phyloP scores from a whole-genome alignment of 2,888 invertebrate genomes.

The Nysson spinosus region DNA sequence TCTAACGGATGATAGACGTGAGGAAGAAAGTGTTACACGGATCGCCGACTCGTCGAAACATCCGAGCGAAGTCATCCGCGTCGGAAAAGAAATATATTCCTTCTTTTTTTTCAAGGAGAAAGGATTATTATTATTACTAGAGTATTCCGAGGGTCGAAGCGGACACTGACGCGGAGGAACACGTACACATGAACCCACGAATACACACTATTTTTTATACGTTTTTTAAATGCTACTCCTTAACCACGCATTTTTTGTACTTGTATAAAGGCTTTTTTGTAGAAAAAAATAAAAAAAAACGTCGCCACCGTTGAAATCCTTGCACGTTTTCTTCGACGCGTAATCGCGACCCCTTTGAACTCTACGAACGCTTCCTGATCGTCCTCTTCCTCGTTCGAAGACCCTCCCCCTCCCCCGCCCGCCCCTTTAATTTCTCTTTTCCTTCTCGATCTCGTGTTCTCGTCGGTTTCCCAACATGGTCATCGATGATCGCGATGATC shows the following conservation, averaged over 20 bases:
- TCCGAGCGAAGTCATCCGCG: too few species aligned
- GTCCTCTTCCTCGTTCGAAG: constrained; percentile 15
- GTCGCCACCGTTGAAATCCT: constrained; percentile 75
- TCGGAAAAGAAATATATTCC: too few species aligned
- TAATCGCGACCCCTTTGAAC: neutral
- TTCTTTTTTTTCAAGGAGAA: too few species aligned
- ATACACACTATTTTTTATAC: constrained; percentile 70
- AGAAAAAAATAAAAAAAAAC: constrained; percentile 75
- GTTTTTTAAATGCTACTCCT: constrained; percentile 64
- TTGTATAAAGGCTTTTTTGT: constrained; percentile 78
- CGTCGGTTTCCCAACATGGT: constrained; percentile 7
- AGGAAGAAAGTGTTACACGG: constrained; percentile 20
- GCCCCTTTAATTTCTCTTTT: constrained; percentile 48
- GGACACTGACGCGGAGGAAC: constrained; percentile 40
- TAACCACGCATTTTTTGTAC: constrained; percentile 76
- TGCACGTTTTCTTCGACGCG: constrained; percentile 5
- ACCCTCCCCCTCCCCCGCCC: too few species aligned
- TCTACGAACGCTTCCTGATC: constrained; percentile 3
- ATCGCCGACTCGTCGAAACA: too few species aligned
- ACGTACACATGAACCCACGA: constrained; percentile 57
- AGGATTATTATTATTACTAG: neutral
- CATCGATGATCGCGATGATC: neutral
- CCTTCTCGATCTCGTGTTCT: constrained; percentile 23
- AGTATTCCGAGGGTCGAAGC: constrained; percentile 20
- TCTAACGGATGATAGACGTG: too few species aligned